A percentile compares a stretch with the other conserved stretches of the same genome.
phyloP scores from a whole-genome alignment of 1,140 invertebrate species.

The Dreissena polymorpha region DNA sequence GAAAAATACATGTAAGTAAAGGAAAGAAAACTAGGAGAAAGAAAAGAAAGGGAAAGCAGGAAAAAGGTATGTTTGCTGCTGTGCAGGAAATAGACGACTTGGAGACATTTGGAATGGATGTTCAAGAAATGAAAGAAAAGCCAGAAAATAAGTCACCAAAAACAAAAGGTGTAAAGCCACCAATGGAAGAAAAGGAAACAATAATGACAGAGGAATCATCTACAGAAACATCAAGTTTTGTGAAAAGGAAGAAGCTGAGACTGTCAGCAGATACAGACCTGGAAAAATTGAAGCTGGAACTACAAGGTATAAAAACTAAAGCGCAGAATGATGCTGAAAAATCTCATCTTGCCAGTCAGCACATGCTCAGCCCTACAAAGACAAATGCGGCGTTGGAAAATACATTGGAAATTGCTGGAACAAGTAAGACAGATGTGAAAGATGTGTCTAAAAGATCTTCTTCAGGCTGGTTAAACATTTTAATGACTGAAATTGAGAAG shows the following conservation, averaged over 20 bases:
- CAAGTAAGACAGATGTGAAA: background rate
- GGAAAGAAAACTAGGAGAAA: slow-evolving; percentile 23
- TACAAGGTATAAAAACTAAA: slow-evolving; percentile 27
- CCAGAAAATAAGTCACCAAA: background rate
- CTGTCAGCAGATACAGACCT: slow-evolving; percentile 18
- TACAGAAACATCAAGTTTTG: background rate
- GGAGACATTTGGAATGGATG: slow-evolving; percentile 51
- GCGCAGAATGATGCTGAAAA: slow-evolving; percentile 8
- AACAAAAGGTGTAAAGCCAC: background rate
- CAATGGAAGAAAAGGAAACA: background rate
- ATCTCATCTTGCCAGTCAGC: background rate
- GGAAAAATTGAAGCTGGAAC: slow-evolving; percentile 33
- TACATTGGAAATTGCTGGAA: too few species aligned
- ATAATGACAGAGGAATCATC: background rate
- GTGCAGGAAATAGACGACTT: slow-evolving; percentile 48
- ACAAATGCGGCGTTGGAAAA: too few species aligned
- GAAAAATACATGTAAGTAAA: slow-evolving; percentile 6
- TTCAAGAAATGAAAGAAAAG: background rate
- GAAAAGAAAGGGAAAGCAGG: slow-evolving; percentile 5
- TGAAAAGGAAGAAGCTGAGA: background rate
- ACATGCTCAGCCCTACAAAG: too few species aligned
- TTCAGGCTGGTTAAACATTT: background rate
- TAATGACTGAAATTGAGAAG: slow-evolving; percentile 1
- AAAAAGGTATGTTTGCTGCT: slow-evolving; percentile 37
- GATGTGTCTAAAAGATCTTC: background rate